phyloP scores from a whole-genome alignment of 1,140 invertebrate genomes.

The Streblospio benedicti region DNA sequence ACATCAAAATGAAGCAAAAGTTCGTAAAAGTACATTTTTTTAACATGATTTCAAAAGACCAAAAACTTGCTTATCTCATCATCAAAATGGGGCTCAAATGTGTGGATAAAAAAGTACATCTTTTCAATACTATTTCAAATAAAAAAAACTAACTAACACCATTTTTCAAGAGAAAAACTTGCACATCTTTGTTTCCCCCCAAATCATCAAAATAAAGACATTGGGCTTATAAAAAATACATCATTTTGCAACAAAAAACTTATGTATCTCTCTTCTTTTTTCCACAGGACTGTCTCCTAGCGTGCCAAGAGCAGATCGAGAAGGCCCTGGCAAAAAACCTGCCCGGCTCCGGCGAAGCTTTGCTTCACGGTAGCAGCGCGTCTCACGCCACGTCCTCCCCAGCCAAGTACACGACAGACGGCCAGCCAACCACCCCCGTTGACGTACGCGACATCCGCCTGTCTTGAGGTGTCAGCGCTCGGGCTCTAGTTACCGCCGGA shows the following conservation, averaged over 20 bases:
- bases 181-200: neutral
- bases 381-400: conserved; percentile 39
- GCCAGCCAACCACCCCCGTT: conserved; percentile 68
- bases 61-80: no score
- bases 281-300: conserved; percentile 62
- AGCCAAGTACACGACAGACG: conserved; percentile 52
- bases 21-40: no score
- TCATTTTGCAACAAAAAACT: neutral
- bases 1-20: no score
- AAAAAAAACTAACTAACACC: neutral
- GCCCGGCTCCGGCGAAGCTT: conserved; percentile 26
- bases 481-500: no score
- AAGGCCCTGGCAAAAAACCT: conserved; percentile 58
- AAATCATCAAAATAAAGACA: neutral
- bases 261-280: conserved; percentile 22
- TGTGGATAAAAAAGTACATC: neutral
- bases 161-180: neutral
- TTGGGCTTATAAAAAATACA: neutral
- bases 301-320: conserved; percentile 65
- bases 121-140: neutral
- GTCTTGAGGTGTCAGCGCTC: no score
- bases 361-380: conserved; percentile 19
- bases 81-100: no score
- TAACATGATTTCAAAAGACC: no score
- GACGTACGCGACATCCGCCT: conserved; percentile 69